A percentile compares a stretch with the other conserved stretches of the same genome.
phyloP scores from a whole-genome alignment of 2,113 vertebrate genomes.

The Coptodon rendalli region DNA sequence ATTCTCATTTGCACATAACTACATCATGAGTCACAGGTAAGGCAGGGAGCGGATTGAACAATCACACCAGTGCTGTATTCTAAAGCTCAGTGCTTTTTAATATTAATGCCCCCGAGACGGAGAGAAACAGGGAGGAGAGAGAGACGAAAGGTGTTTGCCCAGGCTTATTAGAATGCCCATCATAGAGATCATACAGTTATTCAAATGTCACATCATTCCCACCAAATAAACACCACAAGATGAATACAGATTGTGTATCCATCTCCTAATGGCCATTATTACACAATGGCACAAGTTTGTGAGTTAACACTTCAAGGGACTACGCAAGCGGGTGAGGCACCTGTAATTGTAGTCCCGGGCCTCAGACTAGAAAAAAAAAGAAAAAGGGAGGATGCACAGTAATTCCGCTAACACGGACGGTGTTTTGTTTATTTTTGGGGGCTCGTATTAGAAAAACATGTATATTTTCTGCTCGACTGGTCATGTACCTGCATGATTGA shows the following conservation, averaged over 20 bases:
- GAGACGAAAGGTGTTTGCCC: constrained; percentile 56
- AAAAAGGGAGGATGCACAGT: not conserved
- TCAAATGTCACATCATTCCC: constrained; percentile 65
- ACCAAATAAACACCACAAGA: constrained; percentile 64
- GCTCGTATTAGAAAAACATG: constrained; percentile 61
- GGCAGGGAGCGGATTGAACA: constrained; percentile 24
- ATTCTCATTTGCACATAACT: constrained; percentile 61
- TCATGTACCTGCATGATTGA: constrained; percentile 70
- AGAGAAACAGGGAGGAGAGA: constrained; percentile 8
- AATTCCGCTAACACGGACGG: not conserved
- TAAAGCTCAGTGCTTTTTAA: constrained; percentile 60
- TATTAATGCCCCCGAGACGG: constrained; percentile 61
- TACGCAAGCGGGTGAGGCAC: not conserved
- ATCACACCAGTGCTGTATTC: constrained; percentile 36
- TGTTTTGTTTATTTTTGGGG: constrained; percentile 62
- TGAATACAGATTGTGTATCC: constrained; percentile 45
- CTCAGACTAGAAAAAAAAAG: not conserved
- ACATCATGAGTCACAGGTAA: constrained; percentile 42
- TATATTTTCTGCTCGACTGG: constrained; percentile 64
- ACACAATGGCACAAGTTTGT: constrained; percentile 46
- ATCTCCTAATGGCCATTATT: constrained; percentile 63
- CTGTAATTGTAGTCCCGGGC: not conserved
- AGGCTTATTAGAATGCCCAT: constrained; percentile 68
- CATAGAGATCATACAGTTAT: constrained; percentile 61
- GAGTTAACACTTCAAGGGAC: constrained; percentile 13